Evolutionary conservation across 1,140 invertebrate species (phyloP).

Genomic region (Dendroctonus ponderosae): DNA sequence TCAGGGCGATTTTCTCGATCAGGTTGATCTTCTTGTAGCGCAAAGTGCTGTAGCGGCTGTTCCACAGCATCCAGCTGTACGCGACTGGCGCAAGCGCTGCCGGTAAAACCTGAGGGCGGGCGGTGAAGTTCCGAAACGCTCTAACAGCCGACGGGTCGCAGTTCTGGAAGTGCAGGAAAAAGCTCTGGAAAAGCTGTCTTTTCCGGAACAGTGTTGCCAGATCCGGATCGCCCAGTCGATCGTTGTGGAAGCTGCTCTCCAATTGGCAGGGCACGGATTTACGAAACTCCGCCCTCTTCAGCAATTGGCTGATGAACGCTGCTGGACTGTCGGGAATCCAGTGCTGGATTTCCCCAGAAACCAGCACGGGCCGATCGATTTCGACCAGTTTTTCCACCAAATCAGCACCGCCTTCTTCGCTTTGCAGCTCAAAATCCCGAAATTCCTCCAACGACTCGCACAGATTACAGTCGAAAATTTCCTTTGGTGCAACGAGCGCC

Average conservation of each 20-base stretch:
- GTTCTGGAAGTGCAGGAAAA: constrained; percentile 85
- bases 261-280: constrained; percentile 43
- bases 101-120: constrained; percentile 73
- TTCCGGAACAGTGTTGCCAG: constrained; percentile 27
- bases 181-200: constrained; percentile 55
- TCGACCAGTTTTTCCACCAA: constrained; percentile 38
- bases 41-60: constrained; percentile 70
- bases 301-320: constrained; percentile 24
- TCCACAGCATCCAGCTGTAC: constrained; percentile 79
- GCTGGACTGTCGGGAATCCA: constrained; percentile 33
- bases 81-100: constrained; percentile 71
- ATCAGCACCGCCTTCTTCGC: constrained; percentile 17
- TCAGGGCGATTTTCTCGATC: constrained; percentile 66
- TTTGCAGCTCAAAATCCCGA: constrained; percentile 26
- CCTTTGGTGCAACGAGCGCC: constrained; percentile 41
- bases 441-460: constrained; percentile 43
- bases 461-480: constrained; percentile 45
- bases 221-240: constrained; percentile 10
- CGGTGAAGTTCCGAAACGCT: constrained; percentile 58
- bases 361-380: constrained; percentile 39
- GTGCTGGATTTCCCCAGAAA: constrained; percentile 31
- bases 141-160: constrained; percentile 72
- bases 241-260: constrained; percentile 36
- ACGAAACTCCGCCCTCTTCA: constrained; percentile 22
- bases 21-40: constrained; percentile 73